These are phyloP conservation scores for Pelecanoides urinatrix DNA, from an alignment of 2,113 vertebrate genomes.

Conservation along the genomic window DNA sequence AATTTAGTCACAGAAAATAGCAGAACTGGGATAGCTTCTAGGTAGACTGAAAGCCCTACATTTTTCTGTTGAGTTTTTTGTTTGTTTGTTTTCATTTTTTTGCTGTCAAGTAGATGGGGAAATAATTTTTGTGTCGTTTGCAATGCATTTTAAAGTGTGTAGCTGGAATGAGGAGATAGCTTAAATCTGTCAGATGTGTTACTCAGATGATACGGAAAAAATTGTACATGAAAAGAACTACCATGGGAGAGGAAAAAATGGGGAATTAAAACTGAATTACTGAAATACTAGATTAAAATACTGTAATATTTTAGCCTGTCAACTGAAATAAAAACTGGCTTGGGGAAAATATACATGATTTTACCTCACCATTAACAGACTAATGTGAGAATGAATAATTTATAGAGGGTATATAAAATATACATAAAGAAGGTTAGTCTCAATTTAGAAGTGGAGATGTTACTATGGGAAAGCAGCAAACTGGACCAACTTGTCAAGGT, in stretches of 20 bases:
- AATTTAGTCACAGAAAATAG: not conserved
- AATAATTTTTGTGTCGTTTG: not conserved
- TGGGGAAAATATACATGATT: not conserved
- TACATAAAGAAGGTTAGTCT: not conserved
- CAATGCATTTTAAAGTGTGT: not conserved
- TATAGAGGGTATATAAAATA: not conserved
- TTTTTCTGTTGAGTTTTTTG: not conserved
- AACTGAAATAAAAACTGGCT: not conserved
- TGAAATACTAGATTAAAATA: not conserved
- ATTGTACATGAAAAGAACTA: not conserved
- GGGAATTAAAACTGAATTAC: not conserved
- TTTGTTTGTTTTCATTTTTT: not conserved
- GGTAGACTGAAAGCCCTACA: not conserved
- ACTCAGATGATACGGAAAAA: not conserved
- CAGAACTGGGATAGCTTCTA: not conserved
- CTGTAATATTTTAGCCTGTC: not conserved
- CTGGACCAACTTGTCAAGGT: not conserved
- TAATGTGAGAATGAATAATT: not conserved
- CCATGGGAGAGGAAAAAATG: not conserved
- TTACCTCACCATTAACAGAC: not conserved
- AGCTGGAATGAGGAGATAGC: not conserved
- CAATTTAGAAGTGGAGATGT: not conserved
- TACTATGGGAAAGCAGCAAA: not conserved
- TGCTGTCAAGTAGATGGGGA: not conserved
- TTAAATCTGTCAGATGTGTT: not conserved